Evolutionary conservation across 2,113 vertebrate genomes (phyloP).

Genomic region (Trogon surrucura): DNA sequence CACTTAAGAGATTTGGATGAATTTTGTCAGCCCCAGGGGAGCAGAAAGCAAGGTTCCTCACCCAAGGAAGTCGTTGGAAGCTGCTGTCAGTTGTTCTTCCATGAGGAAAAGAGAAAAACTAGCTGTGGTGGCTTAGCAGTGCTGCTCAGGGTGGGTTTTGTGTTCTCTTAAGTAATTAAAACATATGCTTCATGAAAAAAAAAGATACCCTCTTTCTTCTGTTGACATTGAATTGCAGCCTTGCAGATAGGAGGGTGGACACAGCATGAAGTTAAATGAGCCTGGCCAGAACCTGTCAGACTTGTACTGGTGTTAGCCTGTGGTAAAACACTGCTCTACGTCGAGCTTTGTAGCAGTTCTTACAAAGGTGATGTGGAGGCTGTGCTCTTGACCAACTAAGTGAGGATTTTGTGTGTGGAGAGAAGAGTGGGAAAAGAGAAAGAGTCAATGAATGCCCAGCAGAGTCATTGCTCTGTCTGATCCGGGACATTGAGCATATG

Average conservation of each 20-base stretch:
- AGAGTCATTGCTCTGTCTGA: neutral
- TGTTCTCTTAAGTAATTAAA: neutral
- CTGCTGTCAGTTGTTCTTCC: neutral
- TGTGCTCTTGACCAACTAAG: neutral
- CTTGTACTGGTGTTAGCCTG: neutral
- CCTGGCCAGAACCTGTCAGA: neutral
- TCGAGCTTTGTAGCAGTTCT: neutral
- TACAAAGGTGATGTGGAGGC: neutral
- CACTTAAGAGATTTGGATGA: neutral
- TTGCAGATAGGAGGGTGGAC: neutral
- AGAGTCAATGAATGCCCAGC: neutral
- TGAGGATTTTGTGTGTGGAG: neutral
- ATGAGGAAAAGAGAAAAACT: neutral
- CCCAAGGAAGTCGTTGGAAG: neutral
- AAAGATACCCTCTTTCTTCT: neutral
- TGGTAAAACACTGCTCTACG: neutral
- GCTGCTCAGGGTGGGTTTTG: neutral
- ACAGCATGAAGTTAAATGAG: neutral
- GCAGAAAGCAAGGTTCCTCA: neutral
- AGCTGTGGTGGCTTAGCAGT: neutral
- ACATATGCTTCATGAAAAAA: neutral
- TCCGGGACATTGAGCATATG: neutral
- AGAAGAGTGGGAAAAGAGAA: neutral
- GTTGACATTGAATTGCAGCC: neutral
- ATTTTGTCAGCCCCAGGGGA: neutral